Percentiles rank a stretch among this genome's conserved stretches.
Evolutionary conservation across 2,113 vertebrate species (phyloP).

Genomic region (Labeo rohita): DNA sequence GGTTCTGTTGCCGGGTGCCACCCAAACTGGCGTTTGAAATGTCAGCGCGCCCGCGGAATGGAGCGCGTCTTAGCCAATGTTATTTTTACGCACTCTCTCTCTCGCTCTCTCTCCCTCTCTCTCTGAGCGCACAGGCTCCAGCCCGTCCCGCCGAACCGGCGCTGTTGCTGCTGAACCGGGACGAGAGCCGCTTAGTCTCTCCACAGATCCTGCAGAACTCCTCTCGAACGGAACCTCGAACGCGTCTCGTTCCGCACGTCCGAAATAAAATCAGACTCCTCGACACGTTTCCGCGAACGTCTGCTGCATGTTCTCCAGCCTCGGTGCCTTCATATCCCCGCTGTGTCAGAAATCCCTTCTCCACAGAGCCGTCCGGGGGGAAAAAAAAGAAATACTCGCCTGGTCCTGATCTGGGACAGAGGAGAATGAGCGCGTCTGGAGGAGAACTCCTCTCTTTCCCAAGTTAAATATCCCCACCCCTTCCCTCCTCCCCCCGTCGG

Average conservation of each 20-base stretch:
- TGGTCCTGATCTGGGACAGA: conserved; percentile 29
- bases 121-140: conserved; percentile 64
- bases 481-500: conserved; percentile 19
- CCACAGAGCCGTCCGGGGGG: not conserved
- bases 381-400: not conserved
- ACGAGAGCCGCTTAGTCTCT: conserved; percentile 3
- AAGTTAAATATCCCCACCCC: conserved; percentile 50
- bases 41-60: conserved; percentile 67
- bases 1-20: conserved; percentile 47
- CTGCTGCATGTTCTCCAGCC: conserved; percentile 2
- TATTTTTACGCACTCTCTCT: conserved; percentile 69
- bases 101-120: conserved; percentile 34
- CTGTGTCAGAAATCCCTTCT: not conserved
- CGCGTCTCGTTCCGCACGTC: conserved; percentile 2
- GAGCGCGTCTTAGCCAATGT: conserved; percentile 67
- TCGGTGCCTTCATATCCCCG: not conserved
- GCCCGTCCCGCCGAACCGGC: conserved; percentile 68
- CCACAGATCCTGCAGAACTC: conserved; percentile 1
- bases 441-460: conserved; percentile 37
- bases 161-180: conserved; percentile 72
- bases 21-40: conserved; percentile 66
- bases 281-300: not conserved
- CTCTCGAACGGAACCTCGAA: not conserved
- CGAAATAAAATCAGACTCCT: not conserved
- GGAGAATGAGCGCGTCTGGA: conserved; percentile 43